These are phyloP conservation scores for Acanthosoma haemorrhoidale DNA, from an alignment of 2,888 invertebrate species.

Conservation along the genomic window DNA sequence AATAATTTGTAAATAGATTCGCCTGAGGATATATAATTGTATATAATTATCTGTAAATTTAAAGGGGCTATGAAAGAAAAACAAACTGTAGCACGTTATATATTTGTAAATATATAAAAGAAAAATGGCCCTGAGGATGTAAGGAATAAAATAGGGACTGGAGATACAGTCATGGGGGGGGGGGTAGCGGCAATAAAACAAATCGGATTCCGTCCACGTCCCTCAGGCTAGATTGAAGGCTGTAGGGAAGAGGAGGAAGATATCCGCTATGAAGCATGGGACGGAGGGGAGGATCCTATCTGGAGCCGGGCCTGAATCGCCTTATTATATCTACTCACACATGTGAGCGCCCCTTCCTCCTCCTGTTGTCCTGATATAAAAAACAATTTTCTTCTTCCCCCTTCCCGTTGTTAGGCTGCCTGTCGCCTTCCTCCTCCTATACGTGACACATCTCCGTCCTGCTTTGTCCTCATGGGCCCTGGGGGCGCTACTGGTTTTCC, in stretches of 20 bases:
- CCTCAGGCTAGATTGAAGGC: neutral
- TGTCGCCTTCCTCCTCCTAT: too few species aligned
- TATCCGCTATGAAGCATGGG: neutral
- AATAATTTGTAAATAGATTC: too few species aligned
- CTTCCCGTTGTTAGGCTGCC: neutral
- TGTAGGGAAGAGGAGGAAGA: neutral
- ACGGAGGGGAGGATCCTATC: too few species aligned
- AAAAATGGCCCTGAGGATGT: too few species aligned
- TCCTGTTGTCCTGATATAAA: neutral
- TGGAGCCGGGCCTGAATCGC: too few species aligned
- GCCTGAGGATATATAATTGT: too few species aligned
- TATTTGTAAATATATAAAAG: too few species aligned
- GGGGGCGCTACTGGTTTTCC: neutral
- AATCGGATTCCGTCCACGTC: constrained; percentile 21
- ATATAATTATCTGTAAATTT: too few species aligned
- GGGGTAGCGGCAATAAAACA: constrained; percentile 1
- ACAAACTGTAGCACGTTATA: too few species aligned
- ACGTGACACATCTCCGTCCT: constrained; percentile 6
- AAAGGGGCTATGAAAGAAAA: too few species aligned
- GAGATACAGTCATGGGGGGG: neutral
- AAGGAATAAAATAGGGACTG: neutral
- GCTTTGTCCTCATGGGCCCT: neutral
- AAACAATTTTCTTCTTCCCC: constrained; percentile 8
- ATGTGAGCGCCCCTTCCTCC: neutral
- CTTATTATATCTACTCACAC: neutral